Conservation (phyloP, 37 sponge, comb jelly and placozoan genomes). For the Theonella swinhoei region DNA sequence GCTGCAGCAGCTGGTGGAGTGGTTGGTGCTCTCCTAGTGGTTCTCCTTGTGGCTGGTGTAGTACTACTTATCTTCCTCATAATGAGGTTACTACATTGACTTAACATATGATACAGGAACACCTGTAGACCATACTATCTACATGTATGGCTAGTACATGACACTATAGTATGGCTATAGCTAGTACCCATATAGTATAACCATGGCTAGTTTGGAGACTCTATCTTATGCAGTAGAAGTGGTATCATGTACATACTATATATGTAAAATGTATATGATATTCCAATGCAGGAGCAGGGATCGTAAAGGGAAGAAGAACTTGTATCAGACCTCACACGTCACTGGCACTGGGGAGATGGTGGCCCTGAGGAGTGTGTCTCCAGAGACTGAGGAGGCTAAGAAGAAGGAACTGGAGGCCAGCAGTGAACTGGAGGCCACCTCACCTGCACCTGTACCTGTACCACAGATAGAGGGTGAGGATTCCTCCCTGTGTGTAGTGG, state of each 20-base stretch:
- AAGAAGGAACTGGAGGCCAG: neutral
- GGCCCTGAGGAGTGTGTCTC: neutral
- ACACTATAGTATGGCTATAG: too few relatives aligned
- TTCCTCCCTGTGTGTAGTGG: neutral
- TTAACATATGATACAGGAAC: too few relatives aligned
- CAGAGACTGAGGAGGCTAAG: neutral
- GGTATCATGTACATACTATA: too few relatives aligned
- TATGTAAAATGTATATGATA: too few relatives aligned
- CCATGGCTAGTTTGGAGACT: too few relatives aligned
- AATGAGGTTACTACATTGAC: neutral
- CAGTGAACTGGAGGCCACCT: neutral
- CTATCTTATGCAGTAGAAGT: too few relatives aligned
- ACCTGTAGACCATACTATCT: too few relatives aligned
- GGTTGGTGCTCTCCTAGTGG: constrained; percentile 4
- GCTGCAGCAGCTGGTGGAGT: neutral
- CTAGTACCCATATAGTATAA: too few relatives aligned
- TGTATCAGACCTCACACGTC: neutral
- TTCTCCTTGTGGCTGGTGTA: neutral
- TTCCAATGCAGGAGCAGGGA: too few relatives aligned
- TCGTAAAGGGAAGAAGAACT: constrained; percentile 27
- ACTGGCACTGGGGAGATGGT: neutral
- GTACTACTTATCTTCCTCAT: neutral
- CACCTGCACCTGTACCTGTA: neutral
- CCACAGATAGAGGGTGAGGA: neutral
- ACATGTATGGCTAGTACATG: too few relatives aligned